phyloP scores from a whole-genome alignment of 2,797 vertebrate genomes.

The Crocodylus rhombifer region DNA sequence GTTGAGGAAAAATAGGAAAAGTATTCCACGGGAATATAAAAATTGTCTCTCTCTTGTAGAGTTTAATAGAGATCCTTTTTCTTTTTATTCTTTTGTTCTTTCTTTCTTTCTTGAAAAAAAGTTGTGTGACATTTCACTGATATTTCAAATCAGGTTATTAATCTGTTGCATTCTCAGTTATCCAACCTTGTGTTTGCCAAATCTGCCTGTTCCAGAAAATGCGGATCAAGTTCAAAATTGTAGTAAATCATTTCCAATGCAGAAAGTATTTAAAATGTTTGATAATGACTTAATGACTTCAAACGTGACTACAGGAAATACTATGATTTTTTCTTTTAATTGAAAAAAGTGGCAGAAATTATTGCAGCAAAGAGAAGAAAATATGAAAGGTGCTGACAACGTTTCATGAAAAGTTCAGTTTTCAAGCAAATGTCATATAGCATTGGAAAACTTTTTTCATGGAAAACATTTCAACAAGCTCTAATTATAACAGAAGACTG shows the following conservation, averaged over 20 bases:
- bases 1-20: neutral
- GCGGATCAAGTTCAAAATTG: neutral
- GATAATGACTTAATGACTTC: too few relatives aligned
- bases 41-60: neutral
- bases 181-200: accelerated
- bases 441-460: constrained; percentile 13
- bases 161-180: neutral
- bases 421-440: constrained; percentile 20
- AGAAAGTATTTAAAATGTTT: neutral
- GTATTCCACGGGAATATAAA: neutral
- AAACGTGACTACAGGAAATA: accelerated
- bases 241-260: neutral
- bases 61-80: neutral
- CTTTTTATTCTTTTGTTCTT: neutral
- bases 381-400: neutral
- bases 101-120: neutral
- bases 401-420: neutral
- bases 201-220: neutral
- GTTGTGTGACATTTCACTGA: neutral
- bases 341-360: neutral
- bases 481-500: constrained; percentile 64
- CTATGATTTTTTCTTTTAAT: neutral
- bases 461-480: constrained; percentile 49
- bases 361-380: neutral
- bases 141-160: neutral